Conservation (phyloP, 2,113 vertebrate genomes). For the Gopherus evgoodei region DNA sequence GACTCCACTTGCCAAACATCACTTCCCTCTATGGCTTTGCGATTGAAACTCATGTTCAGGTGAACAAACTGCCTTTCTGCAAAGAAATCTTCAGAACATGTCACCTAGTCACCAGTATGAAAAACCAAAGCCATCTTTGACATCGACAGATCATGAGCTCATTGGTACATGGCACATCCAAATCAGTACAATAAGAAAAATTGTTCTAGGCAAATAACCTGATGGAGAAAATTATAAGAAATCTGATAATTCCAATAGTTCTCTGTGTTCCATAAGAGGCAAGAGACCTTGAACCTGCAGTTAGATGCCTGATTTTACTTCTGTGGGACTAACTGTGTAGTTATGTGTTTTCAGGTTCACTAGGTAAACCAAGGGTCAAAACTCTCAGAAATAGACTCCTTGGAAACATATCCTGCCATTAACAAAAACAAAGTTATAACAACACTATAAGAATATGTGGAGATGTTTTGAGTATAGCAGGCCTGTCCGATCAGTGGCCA, state of each 20-base stretch:
- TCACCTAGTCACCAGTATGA: neutral
- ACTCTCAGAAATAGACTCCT: no score
- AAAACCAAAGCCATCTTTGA: accelerated
- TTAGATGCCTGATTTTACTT: accelerated
- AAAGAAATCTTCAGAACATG: accelerated
- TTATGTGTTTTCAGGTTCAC: neutral
- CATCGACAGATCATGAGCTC: neutral
- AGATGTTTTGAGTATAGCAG: accelerated
- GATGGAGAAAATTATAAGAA: no score
- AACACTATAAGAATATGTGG: accelerated
- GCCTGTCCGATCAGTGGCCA: neutral
- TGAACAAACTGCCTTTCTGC: neutral
- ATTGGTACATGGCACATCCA: neutral
- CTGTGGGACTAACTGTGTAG: accelerated
- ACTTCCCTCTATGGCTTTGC: neutral
- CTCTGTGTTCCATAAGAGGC: no score
- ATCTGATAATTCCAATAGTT: no score
- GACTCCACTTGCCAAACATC: accelerated
- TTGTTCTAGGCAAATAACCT: neutral
- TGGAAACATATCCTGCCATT: no score
- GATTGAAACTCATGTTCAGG: neutral
- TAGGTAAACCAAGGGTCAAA: neutral
- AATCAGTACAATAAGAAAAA: neutral
- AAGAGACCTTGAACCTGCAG: neutral
- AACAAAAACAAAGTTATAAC: no score